Percentiles rank a stretch among this genome's conserved stretches.
These are phyloP conservation scores for Acanthaster planci DNA, from an alignment of 35 echinoderm and acorn worm genomes.

Conservation along the genomic window DNA sequence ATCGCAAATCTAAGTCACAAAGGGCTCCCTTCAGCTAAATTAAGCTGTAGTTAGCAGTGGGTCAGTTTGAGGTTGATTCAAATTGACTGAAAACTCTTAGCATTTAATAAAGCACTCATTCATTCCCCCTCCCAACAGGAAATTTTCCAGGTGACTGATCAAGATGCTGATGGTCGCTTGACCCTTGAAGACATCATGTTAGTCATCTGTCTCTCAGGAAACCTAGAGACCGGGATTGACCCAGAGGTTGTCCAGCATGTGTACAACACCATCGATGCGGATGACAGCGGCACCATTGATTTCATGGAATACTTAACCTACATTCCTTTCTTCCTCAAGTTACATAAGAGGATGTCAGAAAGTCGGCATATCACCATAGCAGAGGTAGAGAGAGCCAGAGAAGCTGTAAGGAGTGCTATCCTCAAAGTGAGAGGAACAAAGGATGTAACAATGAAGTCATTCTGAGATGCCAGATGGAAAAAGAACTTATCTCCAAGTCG, in stretches of 20 bases:
- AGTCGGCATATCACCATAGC: constrained; percentile 63
- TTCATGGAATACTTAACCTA: constrained; percentile 88
- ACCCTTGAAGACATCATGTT: constrained; percentile 85
- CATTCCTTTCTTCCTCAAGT: constrained; percentile 89
- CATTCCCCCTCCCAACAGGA: constrained; percentile 55
- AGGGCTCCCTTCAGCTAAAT: background rate
- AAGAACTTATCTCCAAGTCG: too few species aligned
- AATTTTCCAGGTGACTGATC: constrained; percentile 79
- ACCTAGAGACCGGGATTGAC: constrained; percentile 63
- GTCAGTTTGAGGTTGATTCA: background rate
- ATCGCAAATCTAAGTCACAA: too few species aligned
- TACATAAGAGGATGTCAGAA: constrained; percentile 63
- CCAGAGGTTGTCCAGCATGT: constrained; percentile 70
- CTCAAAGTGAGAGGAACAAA: background rate
- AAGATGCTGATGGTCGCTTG: constrained; percentile 61
- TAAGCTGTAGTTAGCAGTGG: background rate
- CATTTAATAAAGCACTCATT: too few species aligned
- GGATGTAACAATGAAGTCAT: background rate
- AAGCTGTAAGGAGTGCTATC: constrained; percentile 59
- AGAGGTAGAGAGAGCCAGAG: constrained; percentile 59
- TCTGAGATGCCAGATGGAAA: background rate
- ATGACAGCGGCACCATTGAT: constrained; percentile 75
- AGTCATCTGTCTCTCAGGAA: constrained; percentile 52
- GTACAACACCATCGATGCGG: constrained; percentile 72
- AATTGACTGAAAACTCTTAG: too few species aligned